Base-by-base conservation (phyloP, 2,888 invertebrate genomes). In the Diarsia dahlii region DNA sequence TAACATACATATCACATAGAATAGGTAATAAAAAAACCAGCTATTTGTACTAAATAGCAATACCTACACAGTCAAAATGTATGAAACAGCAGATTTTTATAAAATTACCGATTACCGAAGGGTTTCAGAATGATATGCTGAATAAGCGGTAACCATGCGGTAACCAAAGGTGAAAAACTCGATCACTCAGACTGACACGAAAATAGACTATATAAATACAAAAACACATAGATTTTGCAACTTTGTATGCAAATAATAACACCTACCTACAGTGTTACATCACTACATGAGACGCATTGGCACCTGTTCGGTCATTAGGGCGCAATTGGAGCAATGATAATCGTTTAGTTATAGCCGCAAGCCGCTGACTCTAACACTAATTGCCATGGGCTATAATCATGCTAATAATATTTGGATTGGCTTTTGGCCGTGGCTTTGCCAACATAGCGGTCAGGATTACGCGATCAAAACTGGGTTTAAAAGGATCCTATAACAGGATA, bases 231-330 rank as follows among this genome's bases (percentile, higher is more conserved):
- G 23, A 56, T 56, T 56, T 23, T 23, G 56, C 56, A 56, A 56
- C 54, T 54, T n/a, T 54, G 54, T 54, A 54, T n/a, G 52, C 23
- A 56, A 13, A 12, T 56, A 56, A 13, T 23, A 6, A 56, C 23
- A 56, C 56, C 6, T 6, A 23, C 23, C 13, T 23, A 56, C 56
- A 6, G 23, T 58, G 8, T 56, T 1, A 56, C 23, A 15, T 6
- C 23, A 56, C 13, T 23, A 23, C 23, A 58, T 28, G 56, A 15
- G 23, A 23, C 56, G 23, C 56, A 15, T 28, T 58, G 28, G 28
- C 58, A 58, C 58, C 58, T 58, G 58, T 58, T 28, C 8, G 28
- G 58, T 58, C 58, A 58, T 58, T 58, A 58, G 28, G 28, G 58
- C 15, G 58, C 58, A 58, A 58, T 58, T 58, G 28, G 58, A 28